A percentile compares a stretch with the other conserved stretches of the same genome.
These are phyloP conservation scores for Cettia cetti DNA, from an alignment of 2,113 vertebrate species.

Conservation along the genomic window DNA sequence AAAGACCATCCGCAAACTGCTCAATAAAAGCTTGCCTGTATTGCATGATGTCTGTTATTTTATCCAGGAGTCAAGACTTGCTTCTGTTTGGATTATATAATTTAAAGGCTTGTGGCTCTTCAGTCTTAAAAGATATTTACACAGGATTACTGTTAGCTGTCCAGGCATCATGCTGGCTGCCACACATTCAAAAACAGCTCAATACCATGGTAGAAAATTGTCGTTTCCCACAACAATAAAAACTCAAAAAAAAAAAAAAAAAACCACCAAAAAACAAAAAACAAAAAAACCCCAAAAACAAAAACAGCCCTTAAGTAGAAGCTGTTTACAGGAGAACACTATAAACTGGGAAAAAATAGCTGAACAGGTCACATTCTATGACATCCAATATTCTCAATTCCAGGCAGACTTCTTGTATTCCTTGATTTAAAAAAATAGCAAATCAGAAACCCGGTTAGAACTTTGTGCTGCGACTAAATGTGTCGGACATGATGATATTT, in stretches of 20 bases:
- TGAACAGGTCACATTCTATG: background rate
- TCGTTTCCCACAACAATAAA: background rate
- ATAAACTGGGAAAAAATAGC: background rate
- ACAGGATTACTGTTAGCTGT: constrained; percentile 5
- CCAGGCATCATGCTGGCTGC: background rate
- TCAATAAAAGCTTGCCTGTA: background rate
- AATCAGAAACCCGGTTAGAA: constrained; percentile 71
- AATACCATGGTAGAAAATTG: background rate
- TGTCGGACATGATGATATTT: constrained; percentile 93
- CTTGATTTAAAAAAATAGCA: background rate
- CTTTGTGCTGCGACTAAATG: constrained; percentile 89
- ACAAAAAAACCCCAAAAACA: background rate
- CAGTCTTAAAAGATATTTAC: constrained; percentile 7
- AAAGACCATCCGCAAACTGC: background rate
- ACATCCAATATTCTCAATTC: background rate
- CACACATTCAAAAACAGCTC: background rate
- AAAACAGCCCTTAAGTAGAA: background rate
- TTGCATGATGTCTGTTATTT: background rate
- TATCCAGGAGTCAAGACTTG: background rate
- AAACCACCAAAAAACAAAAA: background rate
- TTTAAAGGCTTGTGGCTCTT: background rate
- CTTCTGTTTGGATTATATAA: background rate
- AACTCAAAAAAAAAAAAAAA: no score
- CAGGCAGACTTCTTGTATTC: background rate
- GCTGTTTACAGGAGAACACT: background rate